phyloP scores from a whole-genome alignment of 2,797 vertebrate genomes.

The Odontamblyopus lacepedii region DNA sequence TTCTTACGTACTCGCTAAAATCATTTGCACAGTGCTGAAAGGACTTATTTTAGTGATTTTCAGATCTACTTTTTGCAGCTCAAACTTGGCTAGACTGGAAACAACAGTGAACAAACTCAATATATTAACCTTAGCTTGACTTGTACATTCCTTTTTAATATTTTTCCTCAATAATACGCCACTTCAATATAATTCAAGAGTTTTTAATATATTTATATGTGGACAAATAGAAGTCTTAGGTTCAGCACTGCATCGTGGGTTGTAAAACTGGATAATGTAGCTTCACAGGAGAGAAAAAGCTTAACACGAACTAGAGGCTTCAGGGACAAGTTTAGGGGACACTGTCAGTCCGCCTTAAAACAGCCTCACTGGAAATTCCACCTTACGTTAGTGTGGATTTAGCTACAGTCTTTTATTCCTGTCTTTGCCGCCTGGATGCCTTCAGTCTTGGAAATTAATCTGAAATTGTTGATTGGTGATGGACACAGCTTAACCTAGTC shows the following conservation, averaged over 20 bases:
- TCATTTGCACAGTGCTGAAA: slow-evolving; percentile 16
- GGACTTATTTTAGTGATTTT: slow-evolving; percentile 9
- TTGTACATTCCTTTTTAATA: slow-evolving; percentile 74
- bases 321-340: slow-evolving; percentile 67
- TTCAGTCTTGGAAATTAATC: slow-evolving; percentile 40
- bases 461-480: slow-evolving; percentile 19
- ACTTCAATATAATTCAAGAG: slow-evolving; percentile 53
- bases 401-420: slow-evolving; percentile 27
- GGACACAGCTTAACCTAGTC: slow-evolving; percentile 15
- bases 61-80: slow-evolving; percentile 42
- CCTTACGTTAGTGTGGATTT: slow-evolving; percentile 42
- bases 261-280: slow-evolving; percentile 74
- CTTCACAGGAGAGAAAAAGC: slow-evolving; percentile 59
- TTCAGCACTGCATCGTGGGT: slow-evolving; percentile 60
- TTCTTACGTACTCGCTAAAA: not conserved
- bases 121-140: slow-evolving; percentile 62
- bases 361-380: slow-evolving; percentile 46
- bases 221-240: slow-evolving; percentile 13
- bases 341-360: slow-evolving; percentile 42
- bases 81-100: slow-evolving; percentile 69
- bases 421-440: slow-evolving; percentile 52
- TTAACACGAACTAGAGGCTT: slow-evolving; percentile 36
- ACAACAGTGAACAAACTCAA: slow-evolving; percentile 65
- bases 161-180: slow-evolving; percentile 49
- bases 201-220: slow-evolving; percentile 63